Base-by-base conservation (phyloP, 2,797 vertebrate genomes). In the Pseudochirops corinnae region DNA sequence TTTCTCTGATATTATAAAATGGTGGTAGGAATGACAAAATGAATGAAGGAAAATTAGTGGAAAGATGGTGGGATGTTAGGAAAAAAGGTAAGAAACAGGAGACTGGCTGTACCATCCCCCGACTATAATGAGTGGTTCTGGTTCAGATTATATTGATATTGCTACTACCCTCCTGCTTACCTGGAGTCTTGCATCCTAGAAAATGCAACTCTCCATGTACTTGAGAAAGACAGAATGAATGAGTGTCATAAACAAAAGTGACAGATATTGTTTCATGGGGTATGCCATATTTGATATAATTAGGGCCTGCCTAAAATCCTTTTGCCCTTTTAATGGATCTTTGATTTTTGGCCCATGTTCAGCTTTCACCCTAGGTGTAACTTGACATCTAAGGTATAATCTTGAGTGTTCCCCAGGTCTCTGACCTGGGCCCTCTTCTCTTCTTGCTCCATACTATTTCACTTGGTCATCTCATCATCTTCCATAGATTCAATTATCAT, bases 191-290 rank as follows among this genome's bases (percentile, higher is more conserved):
- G 14, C 14, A 9, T 50, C 55, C 55, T 55, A 31, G 39, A 7
- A 82, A 82, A 82, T 82, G n/a, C 7, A 14, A 31, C 26, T 95
- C 55, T 33, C 95, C 14, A 58, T 82, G 6, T 58, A 91, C 87
- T 94, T 55, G 60, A 14, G 74, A 13, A 96, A 96, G 55, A 94
- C 2, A 93, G 6, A 14, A 39, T 56, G 50, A 91, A 28, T 21
- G 26, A 91, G 53, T 90, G 52, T 56, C 93, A 96, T 93, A 93
- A 50, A 31, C 56, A n/a, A n/a, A 96, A 91, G 26, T 56, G 87
- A 67, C 92, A 92, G 56, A 90, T 94, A n/a, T 14, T 31, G 21
- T 90, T 82, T 87, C 39, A 16, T 52, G 24, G 90, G 50, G 91
- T 74, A 4, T 92, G 26, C 55, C 90, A 57, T 11, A 90, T 12